phyloP scores from a whole-genome alignment of 2,888 invertebrate genomes.

The Drosophila incognita region DNA sequence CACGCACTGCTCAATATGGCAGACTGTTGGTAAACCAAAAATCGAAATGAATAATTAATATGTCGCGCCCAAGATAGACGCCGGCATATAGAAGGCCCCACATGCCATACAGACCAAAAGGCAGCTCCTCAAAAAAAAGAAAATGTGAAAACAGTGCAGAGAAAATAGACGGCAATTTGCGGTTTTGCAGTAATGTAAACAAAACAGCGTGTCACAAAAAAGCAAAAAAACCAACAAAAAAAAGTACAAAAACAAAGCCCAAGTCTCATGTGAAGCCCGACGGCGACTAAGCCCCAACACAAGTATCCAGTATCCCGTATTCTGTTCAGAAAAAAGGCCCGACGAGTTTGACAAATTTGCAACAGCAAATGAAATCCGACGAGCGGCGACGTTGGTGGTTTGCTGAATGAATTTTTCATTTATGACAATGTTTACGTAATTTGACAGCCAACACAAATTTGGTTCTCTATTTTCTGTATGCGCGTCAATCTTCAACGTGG shows the following conservation, averaged over 20 bases:
- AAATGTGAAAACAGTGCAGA: not conserved
- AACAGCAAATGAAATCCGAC: conserved; percentile 66
- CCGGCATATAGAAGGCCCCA: conserved; percentile 27
- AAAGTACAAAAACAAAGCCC: conserved; percentile 34
- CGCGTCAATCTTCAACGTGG: conserved; percentile 37
- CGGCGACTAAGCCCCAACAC: conserved; percentile 47
- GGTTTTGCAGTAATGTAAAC: conserved; percentile 52
- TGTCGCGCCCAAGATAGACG: conserved; percentile 70
- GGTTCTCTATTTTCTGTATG: conserved; percentile 30
- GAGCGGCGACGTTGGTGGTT: conserved; percentile 24
- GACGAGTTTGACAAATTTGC: conserved; percentile 77
- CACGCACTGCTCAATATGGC: conserved; percentile 11
- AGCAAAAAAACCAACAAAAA: conserved; percentile 21
- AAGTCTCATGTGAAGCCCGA: conserved; percentile 54
- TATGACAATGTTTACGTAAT: conserved; percentile 81
- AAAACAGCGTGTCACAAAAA: conserved; percentile 43
- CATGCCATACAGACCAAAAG: conserved; percentile 22
- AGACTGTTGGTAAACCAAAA: conserved; percentile 59
- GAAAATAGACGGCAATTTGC: conserved; percentile 45
- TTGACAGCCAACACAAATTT: conserved; percentile 76
- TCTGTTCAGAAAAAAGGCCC: conserved; percentile 35
- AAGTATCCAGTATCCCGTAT: conserved; percentile 25
- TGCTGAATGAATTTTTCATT: conserved; percentile 72
- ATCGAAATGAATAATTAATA: conserved; percentile 80
- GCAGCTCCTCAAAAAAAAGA: conserved; percentile 23